Evolutionary conservation across 2,113 vertebrate species (phyloP).

Genomic region (Solea senegalensis): DNA sequence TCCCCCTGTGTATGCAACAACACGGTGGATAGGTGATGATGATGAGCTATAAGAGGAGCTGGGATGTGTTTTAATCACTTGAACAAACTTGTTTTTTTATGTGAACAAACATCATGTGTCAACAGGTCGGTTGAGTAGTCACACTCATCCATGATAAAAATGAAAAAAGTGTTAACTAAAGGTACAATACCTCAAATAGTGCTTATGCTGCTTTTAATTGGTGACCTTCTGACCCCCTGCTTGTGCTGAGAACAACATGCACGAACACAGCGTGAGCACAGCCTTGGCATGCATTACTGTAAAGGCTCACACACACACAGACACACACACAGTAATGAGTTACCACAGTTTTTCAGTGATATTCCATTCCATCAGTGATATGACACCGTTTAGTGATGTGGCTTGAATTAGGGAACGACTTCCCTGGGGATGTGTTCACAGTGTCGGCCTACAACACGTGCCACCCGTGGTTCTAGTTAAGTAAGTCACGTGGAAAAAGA

Average conservation of each 20-base stretch:
- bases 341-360: slow-evolving; percentile 48
- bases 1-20: background rate
- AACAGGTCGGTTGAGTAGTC: slow-evolving; percentile 2
- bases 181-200: slow-evolving; percentile 37
- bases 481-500: slow-evolving; percentile 1
- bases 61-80: background rate
- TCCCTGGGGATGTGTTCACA: slow-evolving; percentile 34
- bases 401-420: slow-evolving; percentile 39
- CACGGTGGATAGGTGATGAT: background rate
- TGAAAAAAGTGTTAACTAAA: slow-evolving; percentile 1
- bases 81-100: background rate
- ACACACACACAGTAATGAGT: slow-evolving; percentile 28
- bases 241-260: slow-evolving; percentile 36
- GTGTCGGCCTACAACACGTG: slow-evolving; percentile 14
- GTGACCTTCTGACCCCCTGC: slow-evolving; percentile 46
- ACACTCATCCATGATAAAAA: background rate
- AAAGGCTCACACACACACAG: slow-evolving; percentile 64
- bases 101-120: background rate
- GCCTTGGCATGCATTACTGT: slow-evolving; percentile 48
- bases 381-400: slow-evolving; percentile 28
- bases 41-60: background rate
- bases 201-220: slow-evolving; percentile 63
- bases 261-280: slow-evolving; percentile 37
- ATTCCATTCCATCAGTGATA: slow-evolving; percentile 29
- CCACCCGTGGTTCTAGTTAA: background rate